Evolutionary conservation across 2,888 invertebrate species (phyloP), one percentile per base, ranked within the genome.

Genomic region (Tiliacea aurago): DNA sequence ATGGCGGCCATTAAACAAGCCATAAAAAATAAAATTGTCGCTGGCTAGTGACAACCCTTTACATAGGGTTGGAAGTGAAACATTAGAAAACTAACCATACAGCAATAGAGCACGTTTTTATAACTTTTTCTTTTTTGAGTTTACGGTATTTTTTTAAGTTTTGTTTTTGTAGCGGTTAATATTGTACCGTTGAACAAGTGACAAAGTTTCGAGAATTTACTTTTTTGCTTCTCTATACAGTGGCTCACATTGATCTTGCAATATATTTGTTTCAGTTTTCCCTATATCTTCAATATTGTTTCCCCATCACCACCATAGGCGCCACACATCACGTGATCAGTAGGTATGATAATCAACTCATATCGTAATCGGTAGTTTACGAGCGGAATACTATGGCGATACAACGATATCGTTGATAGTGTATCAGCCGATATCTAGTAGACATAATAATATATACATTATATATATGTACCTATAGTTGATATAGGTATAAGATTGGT

Each of bases 11-110:
- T 88, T 88, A 89, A 89, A 88, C 65, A 67, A 62, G 51, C 69
- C 75, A 68, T 86, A 76, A 87, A 88, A 41, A 77, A 69, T 85
- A 70, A 87, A 89, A 76, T 80, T 76, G 76, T 69, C 73, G 70
- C 69, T 69, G 63, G 56, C 72, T 73, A 80, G 80, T 84, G 84
- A 81, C 86, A 89, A 90, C 90, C 90, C 89, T 88, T 90, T 86
- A 66, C 49, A 41, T 41, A 72, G 83, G 80, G 77, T 81, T 73
- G 63, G 51, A 55, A 82, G 80, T 85, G 82, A 87, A 86, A 85
- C 81, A 86, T 83, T 81, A 75, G 33, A 68, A 58, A 28, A 79
- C 58, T 47, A 62, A 76, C 67, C 72, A 81, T 65, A n/a, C 51
- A 73, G 58, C 59, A 56, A 55, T 73, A 74, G 61, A 77, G 43